Evolutionary conservation across 2,797 vertebrate species (phyloP), one percentile per base, ranked within the genome.

Genomic region (Alcedo quadribrachys): DNA sequence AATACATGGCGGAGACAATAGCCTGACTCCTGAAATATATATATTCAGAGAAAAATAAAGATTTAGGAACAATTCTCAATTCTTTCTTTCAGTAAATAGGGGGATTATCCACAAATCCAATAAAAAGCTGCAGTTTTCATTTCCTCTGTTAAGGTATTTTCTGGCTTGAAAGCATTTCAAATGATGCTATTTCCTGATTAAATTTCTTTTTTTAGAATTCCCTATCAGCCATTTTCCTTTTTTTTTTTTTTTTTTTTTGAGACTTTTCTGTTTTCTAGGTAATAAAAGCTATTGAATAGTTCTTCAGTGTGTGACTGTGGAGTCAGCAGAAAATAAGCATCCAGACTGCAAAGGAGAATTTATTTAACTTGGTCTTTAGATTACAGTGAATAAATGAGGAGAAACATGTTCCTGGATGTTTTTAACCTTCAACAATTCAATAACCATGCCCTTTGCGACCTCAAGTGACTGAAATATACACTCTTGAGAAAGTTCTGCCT

Each of bases 241-340:
- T 50, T 53, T 18, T 48, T 37, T 35, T 45, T 55, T 54, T 27
- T 50, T 46, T 43, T 37, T 81, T 58, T 27, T 24, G 11, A 68
- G 8, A 6, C 3, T 9, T 85, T 89, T 53, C 50, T 90, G 33
- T n/a, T 15, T 77, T 89, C 53, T 61, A 4, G 5, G 32, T 86
- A 92, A 89, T 86, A 88, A 82, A 89, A 93, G 35, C 57, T 43
- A 65, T 58, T 86, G 87, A 96, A 88, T 73, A 55, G 37, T 92
- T 93, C 30, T 93, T 89, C 27, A 77, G 37, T 66, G 30, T 83
- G 50, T 0, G 8, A 32, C 40, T 86, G 92, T 77, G 45, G 30
- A 95, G 18, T 95, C 83, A 92, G 96, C 91, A 95, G 74, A 94
- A 95, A 75, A 55, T 90, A 68, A 35, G 67, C 87, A 62, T 92